Conservation (phyloP, 1,140 invertebrate species). For the Nasonia longicornis region DNA sequence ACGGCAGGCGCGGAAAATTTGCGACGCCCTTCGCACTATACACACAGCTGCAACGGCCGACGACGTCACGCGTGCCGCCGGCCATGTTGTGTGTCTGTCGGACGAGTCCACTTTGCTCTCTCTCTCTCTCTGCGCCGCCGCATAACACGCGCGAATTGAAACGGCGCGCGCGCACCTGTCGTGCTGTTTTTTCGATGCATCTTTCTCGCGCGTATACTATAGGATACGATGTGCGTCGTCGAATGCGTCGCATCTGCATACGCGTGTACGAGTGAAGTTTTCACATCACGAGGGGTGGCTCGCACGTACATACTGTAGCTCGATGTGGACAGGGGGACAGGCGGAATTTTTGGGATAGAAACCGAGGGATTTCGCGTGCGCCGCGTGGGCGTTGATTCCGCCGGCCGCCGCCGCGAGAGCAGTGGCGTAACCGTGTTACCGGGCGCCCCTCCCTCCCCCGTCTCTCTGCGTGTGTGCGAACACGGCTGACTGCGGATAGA, state of each 20-base stretch:
- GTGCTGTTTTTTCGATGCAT: not conserved
- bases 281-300: too few species aligned
- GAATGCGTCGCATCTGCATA: too few species aligned
- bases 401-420: not conserved
- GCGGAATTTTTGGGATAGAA: not conserved
- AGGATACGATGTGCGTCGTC: too few species aligned
- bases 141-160: not conserved
- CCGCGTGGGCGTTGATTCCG: conserved; percentile 48
- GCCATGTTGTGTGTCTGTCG: conserved; percentile 38
- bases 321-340: too few species aligned
- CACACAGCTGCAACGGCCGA: not conserved
- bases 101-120: conserved; percentile 44
- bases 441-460: conserved; percentile 31
- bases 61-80: conserved; percentile 5
- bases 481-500: not conserved
- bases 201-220: not conserved
- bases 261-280: not conserved
- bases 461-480: not conserved
- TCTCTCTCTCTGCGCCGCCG: not conserved
- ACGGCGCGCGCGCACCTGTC: not conserved
- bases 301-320: too few species aligned
- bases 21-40: not conserved
- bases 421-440: conserved; percentile 37
- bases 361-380: not conserved
- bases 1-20: conserved; percentile 22